phyloP scores from a whole-genome alignment of 2,888 invertebrate genomes.

The Anticlea derivata region DNA sequence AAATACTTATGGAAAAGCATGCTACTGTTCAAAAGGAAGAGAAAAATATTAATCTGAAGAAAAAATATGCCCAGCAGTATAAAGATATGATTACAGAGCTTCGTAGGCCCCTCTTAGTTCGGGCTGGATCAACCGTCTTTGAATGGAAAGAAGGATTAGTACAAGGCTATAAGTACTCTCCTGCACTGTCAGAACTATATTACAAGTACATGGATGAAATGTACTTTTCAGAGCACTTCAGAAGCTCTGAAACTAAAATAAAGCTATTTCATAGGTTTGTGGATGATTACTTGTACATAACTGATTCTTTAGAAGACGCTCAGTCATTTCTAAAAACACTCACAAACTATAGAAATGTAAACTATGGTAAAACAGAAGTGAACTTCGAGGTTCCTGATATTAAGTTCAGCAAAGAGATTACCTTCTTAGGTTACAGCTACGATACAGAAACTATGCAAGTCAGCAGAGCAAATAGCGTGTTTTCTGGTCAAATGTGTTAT shows the following conservation, averaged over 20 bases:
- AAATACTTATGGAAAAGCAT: slow-evolving; percentile 61
- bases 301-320: slow-evolving; percentile 66
- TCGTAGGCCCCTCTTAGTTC: slow-evolving; percentile 64
- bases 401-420: slow-evolving; percentile 57
- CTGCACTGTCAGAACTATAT: slow-evolving; percentile 76
- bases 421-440: slow-evolving; percentile 71
- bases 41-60: slow-evolving; percentile 52
- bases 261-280: slow-evolving; percentile 71
- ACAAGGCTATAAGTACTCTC: slow-evolving; percentile 78
- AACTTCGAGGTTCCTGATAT: slow-evolving; percentile 63
- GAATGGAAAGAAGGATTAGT: slow-evolving; percentile 75
- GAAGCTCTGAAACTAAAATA: slow-evolving; percentile 42
- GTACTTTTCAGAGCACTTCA: slow-evolving; percentile 57
- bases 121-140: slow-evolving; percentile 73
- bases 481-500: slow-evolving; percentile 71
- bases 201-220: slow-evolving; percentile 66
- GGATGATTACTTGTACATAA: slow-evolving; percentile 78
- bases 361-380: slow-evolving; percentile 68
- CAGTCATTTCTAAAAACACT: slow-evolving; percentile 61
- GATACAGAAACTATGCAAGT: slow-evolving; percentile 66
- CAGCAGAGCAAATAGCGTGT: slow-evolving; percentile 66
- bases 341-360: slow-evolving; percentile 69
- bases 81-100: slow-evolving; percentile 66
- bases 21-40: slow-evolving; percentile 53
- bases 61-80: slow-evolving; percentile 58